phyloP scores from a whole-genome alignment of 23 tunicate genomes.

The Trididemnum miniatum region DNA sequence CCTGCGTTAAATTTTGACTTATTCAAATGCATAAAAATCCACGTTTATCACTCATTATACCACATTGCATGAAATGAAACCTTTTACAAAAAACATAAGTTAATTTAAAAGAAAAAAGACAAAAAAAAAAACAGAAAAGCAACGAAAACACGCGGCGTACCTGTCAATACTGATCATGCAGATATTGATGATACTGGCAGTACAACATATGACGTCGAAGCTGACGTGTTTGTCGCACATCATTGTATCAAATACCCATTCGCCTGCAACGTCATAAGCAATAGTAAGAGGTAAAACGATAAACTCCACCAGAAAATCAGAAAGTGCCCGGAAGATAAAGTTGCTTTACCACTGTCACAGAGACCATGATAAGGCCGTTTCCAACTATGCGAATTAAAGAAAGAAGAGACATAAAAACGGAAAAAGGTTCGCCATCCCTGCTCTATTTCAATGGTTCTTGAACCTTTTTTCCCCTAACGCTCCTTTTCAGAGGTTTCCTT shows the following conservation, averaged over 20 bases:
- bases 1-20: too few species aligned
- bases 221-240: conserved; percentile 74
- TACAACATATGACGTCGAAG: conserved; percentile 82
- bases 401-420: conserved; percentile 61
- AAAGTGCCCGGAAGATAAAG: conserved; percentile 67
- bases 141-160: too few species aligned
- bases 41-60: conserved; percentile 68
- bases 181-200: conserved; percentile 74
- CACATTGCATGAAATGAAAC: conserved; percentile 47
- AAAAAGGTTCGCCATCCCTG: too few species aligned
- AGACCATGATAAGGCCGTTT: conserved; percentile 76
- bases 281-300: conserved; percentile 77
- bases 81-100: too few species aligned
- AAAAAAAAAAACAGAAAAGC: too few species aligned
- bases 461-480: too few species aligned
- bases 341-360: conserved; percentile 63
- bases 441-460: too few species aligned
- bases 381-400: conserved; percentile 56
- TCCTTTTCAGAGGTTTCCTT: too few species aligned
- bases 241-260: conserved; percentile 65
- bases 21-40: too few species aligned
- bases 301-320: conserved; percentile 73
- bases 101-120: too few species aligned
- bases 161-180: conserved; percentile 92
- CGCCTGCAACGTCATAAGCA: conserved; percentile 57